A percentile compares a stretch with the other conserved stretches of the same genome.
Conservation (phyloP, 2,113 vertebrate genomes). For the Solea senegalensis region DNA sequence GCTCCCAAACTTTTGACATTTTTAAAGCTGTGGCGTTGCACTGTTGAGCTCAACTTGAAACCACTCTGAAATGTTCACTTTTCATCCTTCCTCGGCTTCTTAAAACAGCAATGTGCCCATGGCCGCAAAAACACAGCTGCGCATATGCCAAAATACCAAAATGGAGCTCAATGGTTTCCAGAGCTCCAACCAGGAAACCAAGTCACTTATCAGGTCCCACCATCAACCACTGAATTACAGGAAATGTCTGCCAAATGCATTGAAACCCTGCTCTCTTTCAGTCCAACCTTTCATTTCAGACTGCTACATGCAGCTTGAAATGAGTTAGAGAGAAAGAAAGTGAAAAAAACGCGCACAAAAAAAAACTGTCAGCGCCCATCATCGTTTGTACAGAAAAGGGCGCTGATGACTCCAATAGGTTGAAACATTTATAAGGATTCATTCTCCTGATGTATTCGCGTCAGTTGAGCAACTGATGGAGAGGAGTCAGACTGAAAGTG, state of each 20-base stretch:
- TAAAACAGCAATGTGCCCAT: conserved; percentile 10
- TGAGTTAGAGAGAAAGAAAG: conserved; percentile 33
- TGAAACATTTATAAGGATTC: conserved; percentile 70
- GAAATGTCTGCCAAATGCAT: conserved; percentile 72
- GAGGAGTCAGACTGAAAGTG: conserved; percentile 46
- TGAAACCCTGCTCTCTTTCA: conserved; percentile 47
- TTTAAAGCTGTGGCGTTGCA: not conserved
- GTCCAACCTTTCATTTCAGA: conserved; percentile 49
- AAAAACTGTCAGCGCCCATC: conserved; percentile 56
- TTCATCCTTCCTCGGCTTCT: conserved; percentile 30
- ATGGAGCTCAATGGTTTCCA: conserved; percentile 15
- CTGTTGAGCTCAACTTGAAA: not conserved
- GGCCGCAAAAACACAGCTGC: conserved; percentile 24
- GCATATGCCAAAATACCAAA: conserved; percentile 36
- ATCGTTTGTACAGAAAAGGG: conserved; percentile 68
- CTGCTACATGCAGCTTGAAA: conserved; percentile 38
- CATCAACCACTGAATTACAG: conserved; percentile 68
- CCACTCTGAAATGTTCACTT: conserved; percentile 21
- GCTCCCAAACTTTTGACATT: conserved; percentile 6
- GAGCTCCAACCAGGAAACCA: conserved; percentile 53
- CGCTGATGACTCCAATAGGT: conserved; percentile 65
- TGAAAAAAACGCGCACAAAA: not conserved
- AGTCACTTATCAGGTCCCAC: conserved; percentile 71
- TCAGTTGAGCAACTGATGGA: conserved; percentile 54
- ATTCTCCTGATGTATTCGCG: conserved; percentile 70